A percentile compares a stretch with the other conserved stretches of the same genome.
These are phyloP conservation scores for Falco punctatus DNA, from an alignment of 2,113 vertebrate genomes.

Conservation along the genomic window DNA sequence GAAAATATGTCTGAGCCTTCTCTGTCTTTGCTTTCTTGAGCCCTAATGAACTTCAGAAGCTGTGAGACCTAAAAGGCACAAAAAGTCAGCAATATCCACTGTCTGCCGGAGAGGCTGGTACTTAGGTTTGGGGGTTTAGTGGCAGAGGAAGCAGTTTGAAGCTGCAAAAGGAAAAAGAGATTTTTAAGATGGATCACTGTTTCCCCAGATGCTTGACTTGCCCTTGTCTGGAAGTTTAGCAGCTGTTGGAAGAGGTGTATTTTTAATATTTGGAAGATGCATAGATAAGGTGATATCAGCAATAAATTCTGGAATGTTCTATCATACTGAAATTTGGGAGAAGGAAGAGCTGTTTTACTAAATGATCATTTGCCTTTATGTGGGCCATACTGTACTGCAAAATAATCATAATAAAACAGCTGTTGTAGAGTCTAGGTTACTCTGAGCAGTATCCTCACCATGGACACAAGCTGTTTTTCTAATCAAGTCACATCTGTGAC, in stretches of 20 bases:
- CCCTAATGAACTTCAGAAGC: background rate
- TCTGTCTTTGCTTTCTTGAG: background rate
- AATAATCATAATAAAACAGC: background rate
- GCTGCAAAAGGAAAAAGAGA: background rate
- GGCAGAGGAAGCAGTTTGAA: background rate
- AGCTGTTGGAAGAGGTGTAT: background rate
- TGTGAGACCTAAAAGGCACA: background rate
- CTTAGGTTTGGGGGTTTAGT: background rate
- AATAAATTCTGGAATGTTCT: background rate
- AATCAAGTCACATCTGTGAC: background rate
- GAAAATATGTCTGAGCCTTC: background rate
- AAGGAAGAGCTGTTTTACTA: background rate
- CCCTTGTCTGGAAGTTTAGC: background rate
- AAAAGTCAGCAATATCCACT: background rate
- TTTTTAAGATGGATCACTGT: background rate
- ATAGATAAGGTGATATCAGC: background rate
- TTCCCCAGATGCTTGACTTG: background rate
- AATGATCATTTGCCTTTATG: background rate
- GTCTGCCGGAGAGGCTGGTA: background rate
- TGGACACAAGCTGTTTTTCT: conserved; percentile 22
- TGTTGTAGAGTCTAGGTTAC: background rate
- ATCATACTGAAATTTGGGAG: background rate
- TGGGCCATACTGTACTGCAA: background rate
- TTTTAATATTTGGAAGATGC: background rate
- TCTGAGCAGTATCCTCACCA: background rate